phyloP scores from a whole-genome alignment of 1,140 invertebrate species.

The Daktulosphaira vitifoliae region DNA sequence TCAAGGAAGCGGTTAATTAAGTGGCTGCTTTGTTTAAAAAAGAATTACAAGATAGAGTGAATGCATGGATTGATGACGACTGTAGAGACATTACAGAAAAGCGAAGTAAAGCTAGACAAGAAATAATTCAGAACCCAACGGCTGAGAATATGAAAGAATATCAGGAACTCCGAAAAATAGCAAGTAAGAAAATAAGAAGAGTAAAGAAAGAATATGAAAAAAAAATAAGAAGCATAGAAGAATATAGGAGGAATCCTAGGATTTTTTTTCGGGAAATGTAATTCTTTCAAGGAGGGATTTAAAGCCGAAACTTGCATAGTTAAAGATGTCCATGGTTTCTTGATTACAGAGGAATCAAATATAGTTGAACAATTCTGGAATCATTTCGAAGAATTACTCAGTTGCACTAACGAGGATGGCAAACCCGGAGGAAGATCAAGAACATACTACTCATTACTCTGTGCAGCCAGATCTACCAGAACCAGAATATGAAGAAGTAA shows the following conservation, averaged over 20 bases:
- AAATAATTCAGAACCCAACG: background rate
- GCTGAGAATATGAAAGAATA: background rate
- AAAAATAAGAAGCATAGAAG: background rate
- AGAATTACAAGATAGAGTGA: background rate
- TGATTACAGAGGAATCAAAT: background rate
- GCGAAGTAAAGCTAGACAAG: background rate
- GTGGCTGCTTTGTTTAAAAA: background rate
- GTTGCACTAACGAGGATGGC: background rate
- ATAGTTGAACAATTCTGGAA: conserved; percentile 1
- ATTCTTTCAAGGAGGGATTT: background rate
- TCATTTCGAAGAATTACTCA: background rate
- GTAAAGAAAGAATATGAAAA: background rate
- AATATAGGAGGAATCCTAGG: background rate
- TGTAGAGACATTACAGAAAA: conserved; percentile 5
- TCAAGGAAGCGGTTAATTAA: conserved; percentile 8
- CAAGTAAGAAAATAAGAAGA: conserved; percentile 1
- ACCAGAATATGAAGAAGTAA: conserved; percentile 2
- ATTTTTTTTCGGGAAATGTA: background rate
- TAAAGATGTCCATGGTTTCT: background rate
- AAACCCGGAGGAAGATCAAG: background rate
- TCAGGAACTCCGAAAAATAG: background rate
- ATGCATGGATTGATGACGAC: background rate
- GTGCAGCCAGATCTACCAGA: conserved; percentile 1
- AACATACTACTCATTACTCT: background rate
- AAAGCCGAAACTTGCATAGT: background rate